Evolutionary conservation across 2,888 invertebrate genomes (phyloP), one percentile per base, ranked within the genome.

Genomic region (Trichopoda pennipes): DNA sequence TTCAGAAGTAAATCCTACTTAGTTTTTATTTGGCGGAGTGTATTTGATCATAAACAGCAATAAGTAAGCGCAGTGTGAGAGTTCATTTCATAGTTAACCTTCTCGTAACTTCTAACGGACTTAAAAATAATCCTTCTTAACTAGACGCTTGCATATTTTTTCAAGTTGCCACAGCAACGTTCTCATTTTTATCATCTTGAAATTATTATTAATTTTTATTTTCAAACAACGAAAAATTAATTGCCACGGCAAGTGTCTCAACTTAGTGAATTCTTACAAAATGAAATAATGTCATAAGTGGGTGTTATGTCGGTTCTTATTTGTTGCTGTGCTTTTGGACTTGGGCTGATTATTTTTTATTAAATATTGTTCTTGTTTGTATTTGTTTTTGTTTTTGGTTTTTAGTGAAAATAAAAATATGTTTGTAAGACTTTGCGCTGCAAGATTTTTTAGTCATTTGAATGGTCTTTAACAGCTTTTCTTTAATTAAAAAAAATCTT

Each of bases 211-310:
- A 28, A 7, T 28, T 7, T 56, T 32, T 55, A 64, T 69, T 70
- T 58, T 51, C 10, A 55, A 28, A 23, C 49, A 63, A 70, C 61
- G 28, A 75, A 68, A 79, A 82, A 82, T 79, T 79, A 82, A 82
- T 82, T 79, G 49, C 72, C 79, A 76, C 72, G 63, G 75, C 82
- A 79, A 82, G 79, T 82, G 82, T 82, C 82, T 82, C 79, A 79
- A 79, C 76, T 82, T 73, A 76, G 35, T 35, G 58, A 82, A 70
- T 69, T 75, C 35, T 70, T 78, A 61, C 64, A 79, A 76, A 56
- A 47, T 47, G 32, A 79, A 82, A 82, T 82, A 79, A 76, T 82
- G 82, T 82, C 82, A 79, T 32, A 72, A 79, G 82, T 82, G 82
- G 82, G 82, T 82, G 82, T 74, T 70, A 69, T 75, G 69, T 80